These are phyloP conservation scores for Avahi laniger DNA, from an alignment of 2,797 vertebrate species.

Conservation along the genomic window DNA sequence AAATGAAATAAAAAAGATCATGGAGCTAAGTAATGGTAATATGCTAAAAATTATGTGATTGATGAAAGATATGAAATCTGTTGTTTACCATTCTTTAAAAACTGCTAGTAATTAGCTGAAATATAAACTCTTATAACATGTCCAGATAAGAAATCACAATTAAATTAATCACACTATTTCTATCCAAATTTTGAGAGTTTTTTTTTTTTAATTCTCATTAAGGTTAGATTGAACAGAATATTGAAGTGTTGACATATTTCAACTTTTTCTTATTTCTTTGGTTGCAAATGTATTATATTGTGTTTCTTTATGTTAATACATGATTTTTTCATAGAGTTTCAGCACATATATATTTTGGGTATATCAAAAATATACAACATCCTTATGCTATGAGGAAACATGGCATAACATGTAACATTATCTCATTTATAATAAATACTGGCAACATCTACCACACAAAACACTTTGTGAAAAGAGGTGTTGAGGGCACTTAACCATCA, in stretches of 20 bases:
- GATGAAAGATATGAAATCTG: constrained; percentile 39
- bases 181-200: constrained; percentile 34
- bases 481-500: background rate
- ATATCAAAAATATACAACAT: background rate
- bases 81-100: constrained; percentile 63
- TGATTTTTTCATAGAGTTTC: background rate
- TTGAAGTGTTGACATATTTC: background rate
- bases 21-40: constrained; percentile 63
- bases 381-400: background rate
- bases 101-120: constrained; percentile 74
- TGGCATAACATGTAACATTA: background rate
- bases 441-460: background rate
- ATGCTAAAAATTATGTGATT: constrained; percentile 23
- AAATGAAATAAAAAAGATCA: constrained; percentile 66
- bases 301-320: background rate
- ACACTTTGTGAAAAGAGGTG: constrained; percentile 38
- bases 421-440: background rate
- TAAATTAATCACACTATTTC: constrained; percentile 68
- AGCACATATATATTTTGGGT: background rate
- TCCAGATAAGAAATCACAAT: constrained; percentile 56
- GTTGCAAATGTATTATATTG: constrained; percentile 51
- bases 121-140: constrained; percentile 71
- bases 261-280: constrained; percentile 69
- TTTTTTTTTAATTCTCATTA: background rate
- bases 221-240: background rate